Evolutionary conservation across 1,140 invertebrate species (phyloP), one percentile per base, ranked within the genome.

Genomic region (Caenorhabditis inopinata): DNA sequence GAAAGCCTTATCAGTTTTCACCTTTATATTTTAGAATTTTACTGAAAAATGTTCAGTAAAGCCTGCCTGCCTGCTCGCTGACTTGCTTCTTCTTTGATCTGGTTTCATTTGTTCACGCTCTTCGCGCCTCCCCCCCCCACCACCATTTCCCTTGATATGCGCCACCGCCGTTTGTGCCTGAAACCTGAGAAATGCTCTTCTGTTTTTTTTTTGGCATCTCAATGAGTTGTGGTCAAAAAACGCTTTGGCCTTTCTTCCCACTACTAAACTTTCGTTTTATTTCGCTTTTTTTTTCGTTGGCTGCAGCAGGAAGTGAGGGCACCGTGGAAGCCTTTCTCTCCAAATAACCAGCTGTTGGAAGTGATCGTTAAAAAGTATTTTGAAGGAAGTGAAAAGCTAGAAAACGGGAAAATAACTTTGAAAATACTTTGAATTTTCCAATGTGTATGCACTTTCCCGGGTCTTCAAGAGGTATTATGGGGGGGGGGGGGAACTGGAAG

Each of bases 141-240:
- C n/a, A n/a, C n/a, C n/a, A 18, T 48, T 48, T 48, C 47, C 16
- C 47, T 48, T 48, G 21, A 48, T 6, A 48, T 53, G 25, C 7
- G 21, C 29, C 14, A 18, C 49, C 49, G 16, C 49, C 12, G 12
- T 7, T 32, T 29, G 53, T 62, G 29, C 53, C 53, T 62, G 53
- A 32, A 62, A 62, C 53, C 27, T 62, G 53, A 62, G 53, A 62
- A 25, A 62, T 62, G n/a, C n/a, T n/a, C n/a, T n/a, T 62, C 27
- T 29, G 2, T 32, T 32, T 9, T 29, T 58, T 58, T 58, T 16
- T 32, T 11, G 9, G 29, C 27, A 9, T 32, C 27, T 12, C 27
- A 62, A 62, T 25, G 53, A 62, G 27, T 62, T 21, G 27, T 32
- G 53, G 53, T 62, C 53, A 62, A 62, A 29, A 62, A 62, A 18